A percentile compares a stretch with the other conserved stretches of the same genome.
Conservation (phyloP, 2,113 vertebrate species). For the Polypterus senegalus region DNA sequence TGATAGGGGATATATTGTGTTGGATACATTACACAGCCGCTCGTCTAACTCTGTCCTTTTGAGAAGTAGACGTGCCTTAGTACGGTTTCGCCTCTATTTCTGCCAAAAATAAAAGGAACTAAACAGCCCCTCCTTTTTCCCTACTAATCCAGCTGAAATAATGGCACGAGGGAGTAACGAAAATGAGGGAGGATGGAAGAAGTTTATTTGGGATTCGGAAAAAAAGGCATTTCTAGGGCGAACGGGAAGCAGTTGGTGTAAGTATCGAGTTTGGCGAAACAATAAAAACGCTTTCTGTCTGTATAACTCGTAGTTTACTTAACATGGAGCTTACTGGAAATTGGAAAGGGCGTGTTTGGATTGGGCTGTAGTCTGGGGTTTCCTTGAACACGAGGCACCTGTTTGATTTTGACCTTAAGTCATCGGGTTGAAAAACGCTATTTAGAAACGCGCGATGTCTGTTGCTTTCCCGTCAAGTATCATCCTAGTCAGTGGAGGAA, state of each 20-base stretch:
- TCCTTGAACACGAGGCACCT: no score
- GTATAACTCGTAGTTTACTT: no score
- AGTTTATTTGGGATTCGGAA: constrained; percentile 80
- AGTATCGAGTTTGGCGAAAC: constrained; percentile 33
- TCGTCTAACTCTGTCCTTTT: constrained; percentile 47
- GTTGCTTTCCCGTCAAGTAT: no score
- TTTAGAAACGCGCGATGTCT: no score
- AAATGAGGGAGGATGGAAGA: constrained; percentile 69
- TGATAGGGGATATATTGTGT: constrained; percentile 37
- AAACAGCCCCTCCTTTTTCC: not conserved
- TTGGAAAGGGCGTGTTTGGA: no score
- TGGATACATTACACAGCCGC: constrained; percentile 34
- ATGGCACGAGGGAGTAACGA: constrained; percentile 76
- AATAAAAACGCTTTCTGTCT: no score
- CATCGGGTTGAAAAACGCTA: no score
- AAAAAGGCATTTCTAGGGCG: constrained; percentile 80
- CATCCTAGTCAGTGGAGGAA: no score
- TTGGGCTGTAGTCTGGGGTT: no score
- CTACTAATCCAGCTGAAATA: constrained; percentile 3
- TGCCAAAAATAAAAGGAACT: not conserved
- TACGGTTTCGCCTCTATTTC: no score
- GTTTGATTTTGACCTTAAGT: no score
- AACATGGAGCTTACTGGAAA: no score
- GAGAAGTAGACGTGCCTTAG: constrained; percentile 16
- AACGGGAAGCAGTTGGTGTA: constrained; percentile 77